Conservation (phyloP, 2,888 invertebrate species). For the Cabera pusaria region DNA sequence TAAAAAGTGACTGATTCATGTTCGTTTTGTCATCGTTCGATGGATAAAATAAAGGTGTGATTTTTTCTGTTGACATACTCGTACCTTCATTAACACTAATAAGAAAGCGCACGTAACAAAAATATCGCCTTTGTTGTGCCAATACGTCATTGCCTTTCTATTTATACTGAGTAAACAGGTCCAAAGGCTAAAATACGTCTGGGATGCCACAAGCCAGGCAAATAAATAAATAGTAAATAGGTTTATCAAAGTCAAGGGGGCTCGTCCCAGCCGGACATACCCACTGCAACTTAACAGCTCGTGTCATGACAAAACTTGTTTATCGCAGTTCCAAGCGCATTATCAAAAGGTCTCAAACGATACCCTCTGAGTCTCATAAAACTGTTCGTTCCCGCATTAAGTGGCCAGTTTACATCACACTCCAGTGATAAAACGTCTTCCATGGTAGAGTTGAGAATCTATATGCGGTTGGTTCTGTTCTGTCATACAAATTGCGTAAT, state of each 20-base stretch:
- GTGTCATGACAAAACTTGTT: constrained; percentile 44
- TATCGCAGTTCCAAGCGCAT: constrained; percentile 39
- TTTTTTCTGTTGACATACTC: too few species aligned
- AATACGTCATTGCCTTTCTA: constrained; percentile 2
- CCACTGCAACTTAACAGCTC: constrained; percentile 18
- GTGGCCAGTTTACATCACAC: constrained; percentile 55
- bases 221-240: too few species aligned
- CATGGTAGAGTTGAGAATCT: constrained; percentile 46
- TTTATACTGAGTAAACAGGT: constrained; percentile 1
- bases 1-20: too few species aligned
- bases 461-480: constrained; percentile 48
- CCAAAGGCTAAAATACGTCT: constrained; percentile 8
- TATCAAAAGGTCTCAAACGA: constrained; percentile 56
- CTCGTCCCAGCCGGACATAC: constrained; percentile 48
- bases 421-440: constrained; percentile 40
- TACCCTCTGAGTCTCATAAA: constrained; percentile 61
- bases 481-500: constrained; percentile 38
- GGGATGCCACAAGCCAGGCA: background rate
- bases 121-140: constrained; percentile 4
- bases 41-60: too few species aligned
- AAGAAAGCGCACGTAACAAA: too few species aligned
- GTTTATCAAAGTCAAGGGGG: constrained; percentile 46
- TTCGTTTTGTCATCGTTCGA: too few species aligned
- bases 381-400: constrained; percentile 49
- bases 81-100: too few species aligned